Conservation (phyloP, 2,888 invertebrate genomes). For the Arrhopalites spinosus region DNA sequence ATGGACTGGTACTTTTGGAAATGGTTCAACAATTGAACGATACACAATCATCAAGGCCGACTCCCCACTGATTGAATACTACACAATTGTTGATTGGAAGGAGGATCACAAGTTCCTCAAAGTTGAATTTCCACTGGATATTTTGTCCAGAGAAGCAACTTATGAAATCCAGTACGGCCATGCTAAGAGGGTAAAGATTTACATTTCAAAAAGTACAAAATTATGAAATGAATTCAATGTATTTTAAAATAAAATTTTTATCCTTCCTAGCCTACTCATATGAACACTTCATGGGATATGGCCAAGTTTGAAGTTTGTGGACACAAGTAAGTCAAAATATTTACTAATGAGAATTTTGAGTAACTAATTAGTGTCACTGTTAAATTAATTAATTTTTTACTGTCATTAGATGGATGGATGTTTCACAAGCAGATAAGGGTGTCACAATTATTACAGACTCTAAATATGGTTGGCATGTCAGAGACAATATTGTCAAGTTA, state of each 20-base stretch:
- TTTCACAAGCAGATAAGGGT: conserved; percentile 62
- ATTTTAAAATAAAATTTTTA: no score
- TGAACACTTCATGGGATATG: conserved; percentile 64
- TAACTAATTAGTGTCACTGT: not conserved
- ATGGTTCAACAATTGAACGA: conserved; percentile 55
- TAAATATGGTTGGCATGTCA: conserved; percentile 62
- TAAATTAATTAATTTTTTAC: not conserved
- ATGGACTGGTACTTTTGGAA: conserved; percentile 41
- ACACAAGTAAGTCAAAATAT: conserved; percentile 59
- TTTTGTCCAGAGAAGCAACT: conserved; percentile 59
- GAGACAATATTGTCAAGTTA: conserved; percentile 59
- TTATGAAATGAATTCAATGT: no score
- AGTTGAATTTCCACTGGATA: conserved; percentile 61
- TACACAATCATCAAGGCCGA: conserved; percentile 60
- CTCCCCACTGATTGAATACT: conserved; percentile 60
- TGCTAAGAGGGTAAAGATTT: conserved; percentile 57
- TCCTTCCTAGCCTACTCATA: conserved; percentile 59
- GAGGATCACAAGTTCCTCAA: conserved; percentile 63
- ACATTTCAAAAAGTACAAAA: no score
- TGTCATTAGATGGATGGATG: conserved; percentile 60
- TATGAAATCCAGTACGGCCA: conserved; percentile 64
- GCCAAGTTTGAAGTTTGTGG: conserved; percentile 64
- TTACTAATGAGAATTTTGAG: not conserved
- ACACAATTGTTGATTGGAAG: conserved; percentile 61
- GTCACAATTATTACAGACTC: conserved; percentile 62